Conservation (phyloP, 2,797 vertebrate species). For the Clarias pachynema region DNA sequence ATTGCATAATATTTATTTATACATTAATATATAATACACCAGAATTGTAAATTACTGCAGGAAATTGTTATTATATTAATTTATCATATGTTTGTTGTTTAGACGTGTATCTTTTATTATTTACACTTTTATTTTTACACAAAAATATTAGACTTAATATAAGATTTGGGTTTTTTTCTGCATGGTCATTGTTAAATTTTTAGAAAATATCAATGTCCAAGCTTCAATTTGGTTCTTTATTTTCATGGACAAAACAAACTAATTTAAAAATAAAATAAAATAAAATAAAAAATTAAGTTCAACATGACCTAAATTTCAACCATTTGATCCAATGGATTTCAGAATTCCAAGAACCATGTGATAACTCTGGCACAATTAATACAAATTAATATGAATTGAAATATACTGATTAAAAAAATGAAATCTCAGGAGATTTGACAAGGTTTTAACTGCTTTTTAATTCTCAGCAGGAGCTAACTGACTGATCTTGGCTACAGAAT, state of each 20-base stretch:
- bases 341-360: background rate
- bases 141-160: too few relatives aligned
- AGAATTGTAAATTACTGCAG: background rate
- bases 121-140: background rate
- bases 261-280: background rate
- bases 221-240: background rate
- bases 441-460: conserved; percentile 9
- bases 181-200: background rate
- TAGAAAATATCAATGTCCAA: background rate
- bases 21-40: background rate
- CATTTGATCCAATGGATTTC: background rate
- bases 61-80: background rate
- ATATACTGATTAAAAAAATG: background rate
- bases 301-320: background rate
- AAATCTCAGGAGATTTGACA: background rate
- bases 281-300: background rate
- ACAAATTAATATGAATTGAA: background rate
- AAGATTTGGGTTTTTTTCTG: background rate
- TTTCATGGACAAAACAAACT: background rate
- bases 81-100: background rate
- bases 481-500: background rate
- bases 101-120: background rate
- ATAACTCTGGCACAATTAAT: background rate
- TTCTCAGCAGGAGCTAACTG: background rate
- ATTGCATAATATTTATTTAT: background rate